phyloP scores from a whole-genome alignment of 2,888 invertebrate species.

The Drosophila anomalata region DNA sequence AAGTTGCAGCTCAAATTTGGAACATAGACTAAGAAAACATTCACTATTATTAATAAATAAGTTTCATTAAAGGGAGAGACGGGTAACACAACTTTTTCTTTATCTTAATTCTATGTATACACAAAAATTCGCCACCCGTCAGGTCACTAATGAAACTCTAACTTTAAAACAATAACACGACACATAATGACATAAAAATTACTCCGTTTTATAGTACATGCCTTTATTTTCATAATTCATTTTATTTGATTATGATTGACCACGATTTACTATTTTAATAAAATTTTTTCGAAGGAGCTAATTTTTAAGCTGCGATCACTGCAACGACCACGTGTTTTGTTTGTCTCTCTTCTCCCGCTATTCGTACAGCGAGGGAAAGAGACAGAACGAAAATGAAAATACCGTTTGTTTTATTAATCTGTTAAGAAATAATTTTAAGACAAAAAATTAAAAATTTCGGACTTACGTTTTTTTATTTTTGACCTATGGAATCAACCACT shows the following conservation, averaged over 20 bases:
- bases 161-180: background rate
- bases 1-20: background rate
- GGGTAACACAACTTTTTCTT: too few species aligned
- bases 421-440: background rate
- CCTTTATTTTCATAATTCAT: background rate
- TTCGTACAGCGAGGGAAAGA: constrained; percentile 3
- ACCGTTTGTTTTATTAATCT: background rate
- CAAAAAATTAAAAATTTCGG: too few species aligned
- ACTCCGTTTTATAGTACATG: background rate
- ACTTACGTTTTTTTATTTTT: too few species aligned
- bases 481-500: too few species aligned
- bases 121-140: too few species aligned
- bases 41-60: too few species aligned
- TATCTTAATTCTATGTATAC: too few species aligned
- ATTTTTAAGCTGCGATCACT: background rate
- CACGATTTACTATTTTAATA: background rate
- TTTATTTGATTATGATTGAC: background rate
- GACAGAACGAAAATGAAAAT: background rate
- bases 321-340: background rate
- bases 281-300: background rate
- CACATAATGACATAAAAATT: constrained; percentile 2
- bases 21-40: background rate
- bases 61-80: too few species aligned
- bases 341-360: constrained; percentile 2
- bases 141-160: too few species aligned